Evolutionary conservation across 2,797 vertebrate species (phyloP).

Genomic region (Dendrocincla fuliginosa): DNA sequence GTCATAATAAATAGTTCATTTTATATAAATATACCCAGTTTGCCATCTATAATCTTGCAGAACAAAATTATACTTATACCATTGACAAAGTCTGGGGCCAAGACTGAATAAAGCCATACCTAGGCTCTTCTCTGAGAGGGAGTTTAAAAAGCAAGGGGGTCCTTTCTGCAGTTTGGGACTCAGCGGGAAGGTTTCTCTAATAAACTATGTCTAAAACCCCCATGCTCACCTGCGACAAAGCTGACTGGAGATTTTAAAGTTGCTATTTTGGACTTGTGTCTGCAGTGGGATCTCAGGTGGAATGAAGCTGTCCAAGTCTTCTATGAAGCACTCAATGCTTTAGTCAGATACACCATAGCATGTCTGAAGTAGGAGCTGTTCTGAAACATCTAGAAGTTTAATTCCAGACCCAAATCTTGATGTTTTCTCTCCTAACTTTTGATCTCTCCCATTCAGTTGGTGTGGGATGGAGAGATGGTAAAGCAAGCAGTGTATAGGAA

Average conservation of each 20-base stretch:
- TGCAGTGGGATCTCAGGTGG: neutral
- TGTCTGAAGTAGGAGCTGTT: constrained; percentile 6
- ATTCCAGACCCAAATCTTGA: constrained; percentile 17
- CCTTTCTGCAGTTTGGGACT: neutral
- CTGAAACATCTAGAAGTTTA: constrained; percentile 34
- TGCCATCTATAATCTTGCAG: neutral
- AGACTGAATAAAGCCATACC: neutral
- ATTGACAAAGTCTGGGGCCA: neutral
- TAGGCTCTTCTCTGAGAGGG: neutral
- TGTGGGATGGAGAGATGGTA: constrained; percentile 60
- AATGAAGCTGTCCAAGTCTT: neutral
- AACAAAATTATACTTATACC: neutral
- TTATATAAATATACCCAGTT: neutral
- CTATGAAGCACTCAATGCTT: neutral
- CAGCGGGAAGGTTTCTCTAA: neutral
- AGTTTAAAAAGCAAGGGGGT: neutral
- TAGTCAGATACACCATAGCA: neutral
- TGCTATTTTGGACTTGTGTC: neutral
- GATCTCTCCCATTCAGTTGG: constrained; percentile 47
- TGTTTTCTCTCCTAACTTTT: constrained; percentile 22
- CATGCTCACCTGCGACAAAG: neutral
- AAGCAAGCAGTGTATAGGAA: constrained; percentile 53
- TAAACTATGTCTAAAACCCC: neutral
- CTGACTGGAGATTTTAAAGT: neutral
- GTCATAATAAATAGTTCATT: neutral